phyloP scores from a whole-genome alignment of 2,113 vertebrate species.

The Psittacula cyanocephala region DNA sequence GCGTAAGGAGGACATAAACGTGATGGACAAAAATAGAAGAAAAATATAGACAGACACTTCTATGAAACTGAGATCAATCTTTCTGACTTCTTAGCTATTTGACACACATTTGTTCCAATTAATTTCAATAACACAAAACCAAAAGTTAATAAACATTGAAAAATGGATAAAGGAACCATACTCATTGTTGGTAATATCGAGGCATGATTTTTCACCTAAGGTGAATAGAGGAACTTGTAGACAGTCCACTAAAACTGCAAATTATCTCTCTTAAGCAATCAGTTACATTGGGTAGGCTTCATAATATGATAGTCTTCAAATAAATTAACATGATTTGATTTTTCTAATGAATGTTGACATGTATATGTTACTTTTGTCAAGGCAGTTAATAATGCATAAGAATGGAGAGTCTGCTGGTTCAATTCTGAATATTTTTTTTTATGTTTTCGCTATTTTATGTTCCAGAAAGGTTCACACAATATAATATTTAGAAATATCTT shows the following conservation, averaged over 20 bases:
- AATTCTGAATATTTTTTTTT: background rate
- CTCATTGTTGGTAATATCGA: background rate
- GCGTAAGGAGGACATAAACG: background rate
- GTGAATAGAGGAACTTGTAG: background rate
- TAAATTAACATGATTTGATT: conserved; percentile 11
- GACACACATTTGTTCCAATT: conserved; percentile 51
- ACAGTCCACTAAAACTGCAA: background rate
- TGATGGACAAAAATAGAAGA: background rate
- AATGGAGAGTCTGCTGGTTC: background rate
- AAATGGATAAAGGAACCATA: background rate
- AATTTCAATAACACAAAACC: conserved; percentile 34
- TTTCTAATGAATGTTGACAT: conserved; percentile 37
- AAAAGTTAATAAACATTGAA: conserved; percentile 5
- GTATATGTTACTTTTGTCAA: background rate
- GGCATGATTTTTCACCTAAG: background rate
- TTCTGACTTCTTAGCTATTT: conserved; percentile 25
- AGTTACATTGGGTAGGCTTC: background rate
- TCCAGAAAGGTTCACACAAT: background rate
- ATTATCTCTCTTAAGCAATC: background rate
- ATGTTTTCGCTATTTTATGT: background rate
- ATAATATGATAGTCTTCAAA: background rate
- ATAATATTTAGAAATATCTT: background rate
- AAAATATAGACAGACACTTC: background rate
- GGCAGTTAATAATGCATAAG: conserved; percentile 39
- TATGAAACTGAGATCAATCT: background rate